phyloP scores from a whole-genome alignment of 2,888 invertebrate genomes.

The Cacoxenus indagator region DNA sequence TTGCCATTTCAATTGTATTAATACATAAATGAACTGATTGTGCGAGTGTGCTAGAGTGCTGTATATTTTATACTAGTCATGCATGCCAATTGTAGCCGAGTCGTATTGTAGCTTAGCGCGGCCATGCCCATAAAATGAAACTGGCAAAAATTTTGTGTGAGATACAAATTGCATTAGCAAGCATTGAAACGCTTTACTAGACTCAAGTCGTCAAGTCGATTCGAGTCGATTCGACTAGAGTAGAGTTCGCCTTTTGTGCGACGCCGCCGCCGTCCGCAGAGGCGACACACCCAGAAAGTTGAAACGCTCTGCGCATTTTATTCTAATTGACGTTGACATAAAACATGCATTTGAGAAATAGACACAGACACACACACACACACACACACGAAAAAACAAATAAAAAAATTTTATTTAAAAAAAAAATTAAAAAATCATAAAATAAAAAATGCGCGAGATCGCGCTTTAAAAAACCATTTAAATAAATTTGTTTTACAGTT shows the following conservation, averaged over 20 bases:
- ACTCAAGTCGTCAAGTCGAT: neutral
- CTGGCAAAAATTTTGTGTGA: neutral
- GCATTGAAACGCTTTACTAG: neutral
- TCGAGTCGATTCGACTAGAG: neutral
- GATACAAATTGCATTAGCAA: conserved; percentile 1
- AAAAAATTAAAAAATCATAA: neutral
- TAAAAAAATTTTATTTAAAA: neutral
- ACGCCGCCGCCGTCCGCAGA: neutral
- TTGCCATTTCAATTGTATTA: too few relatives aligned
- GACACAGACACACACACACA: neutral
- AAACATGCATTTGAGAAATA: conserved; percentile 14
- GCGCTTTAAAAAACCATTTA: conserved; percentile 13
- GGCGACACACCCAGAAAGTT: conserved; percentile 16
- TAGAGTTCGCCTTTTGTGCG: neutral
- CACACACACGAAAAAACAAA: neutral
- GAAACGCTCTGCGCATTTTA: conserved; percentile 14
- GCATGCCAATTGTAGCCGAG: neutral
- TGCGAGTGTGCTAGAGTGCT: neutral
- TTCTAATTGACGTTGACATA: conserved; percentile 21
- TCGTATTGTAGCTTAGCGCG: neutral
- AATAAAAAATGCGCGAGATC: neutral
- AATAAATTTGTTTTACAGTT: conserved; percentile 8
- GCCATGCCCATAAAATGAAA: conserved; percentile 13
- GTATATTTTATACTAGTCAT: neutral
- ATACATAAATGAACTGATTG: neutral